Base-by-base conservation (phyloP, 2,113 vertebrate species). In the Lampris incognitus region DNA sequence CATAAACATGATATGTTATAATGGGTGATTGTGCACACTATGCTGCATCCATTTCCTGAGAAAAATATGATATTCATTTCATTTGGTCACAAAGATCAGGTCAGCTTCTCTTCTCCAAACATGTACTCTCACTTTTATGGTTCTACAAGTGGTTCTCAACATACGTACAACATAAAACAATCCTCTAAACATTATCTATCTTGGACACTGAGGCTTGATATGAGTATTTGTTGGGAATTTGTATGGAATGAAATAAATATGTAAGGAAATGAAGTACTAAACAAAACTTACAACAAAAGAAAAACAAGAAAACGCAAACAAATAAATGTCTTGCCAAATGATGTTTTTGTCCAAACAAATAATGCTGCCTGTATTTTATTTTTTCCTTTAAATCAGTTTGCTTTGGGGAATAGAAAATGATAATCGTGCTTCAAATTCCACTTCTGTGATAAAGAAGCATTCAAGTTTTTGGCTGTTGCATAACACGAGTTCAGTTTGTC, bases 361-460 rank as follows among this genome's bases (percentile, higher is more conserved):
- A 52, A n/a, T 7, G 6, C 13, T 55, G 46, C 11, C n/a, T 55
- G n/a, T 55, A 51, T 60, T 69, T 62, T 54, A 37, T 9, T 78
- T 79, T 46, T 62, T 54, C 37, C 10, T 78, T 79, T 46, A 39
- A 37, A 74, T 84, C 55, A 5, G 10, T 69, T 69, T 65, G 74
- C 77, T n/a, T 75, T 72, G 51, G 40, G 70, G 11, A 64, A 65
- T 65, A 59, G 51, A 70, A 75, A 58, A 64, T 56, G 44, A 46
- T 67, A 69, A 72, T 77, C 48, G 55, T 2, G 54, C 36, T 73
- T 65, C 46, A 68, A 69, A 54, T 4, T 42, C 49, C 7, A 46
- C 44, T 46, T 46, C 46, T 59, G 9, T 9, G 24, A 75, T 74
- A 4, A 5, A 68, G 66, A 54, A 66, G 5, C 36, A 66, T 60